Conservation (phyloP, 2,888 invertebrate genomes). For the Plagiodera versicolora region DNA sequence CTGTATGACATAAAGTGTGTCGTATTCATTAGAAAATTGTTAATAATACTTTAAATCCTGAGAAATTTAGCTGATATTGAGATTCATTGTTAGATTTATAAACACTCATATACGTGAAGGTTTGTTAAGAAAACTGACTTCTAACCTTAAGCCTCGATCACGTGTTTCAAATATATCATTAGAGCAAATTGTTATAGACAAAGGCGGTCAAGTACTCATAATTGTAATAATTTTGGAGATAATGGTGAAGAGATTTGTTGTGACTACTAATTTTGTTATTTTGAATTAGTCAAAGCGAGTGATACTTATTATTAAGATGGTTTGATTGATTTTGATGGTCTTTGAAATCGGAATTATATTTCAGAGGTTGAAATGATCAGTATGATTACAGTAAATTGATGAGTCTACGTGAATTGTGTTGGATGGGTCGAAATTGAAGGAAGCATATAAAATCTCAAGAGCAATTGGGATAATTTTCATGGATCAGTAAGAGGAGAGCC, state of each 20-base stretch:
- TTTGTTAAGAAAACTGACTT: background rate
- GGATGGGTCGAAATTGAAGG: too few relatives aligned
- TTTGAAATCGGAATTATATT: too few relatives aligned
- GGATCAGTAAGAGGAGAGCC: too few relatives aligned
- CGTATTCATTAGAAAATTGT: too few relatives aligned
- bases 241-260: background rate
- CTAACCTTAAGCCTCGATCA: background rate
- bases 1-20: background rate
- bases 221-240: background rate
- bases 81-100: too few relatives aligned
- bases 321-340: background rate
- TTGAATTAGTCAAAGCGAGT: background rate
- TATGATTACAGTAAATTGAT: background rate
- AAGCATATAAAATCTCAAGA: too few relatives aligned
- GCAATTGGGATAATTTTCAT: too few relatives aligned
- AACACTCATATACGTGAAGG: background rate
- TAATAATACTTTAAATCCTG: too few relatives aligned
- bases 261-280: background rate
- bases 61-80: too few relatives aligned
- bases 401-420: too few relatives aligned
- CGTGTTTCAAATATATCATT: background rate
- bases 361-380: background rate
- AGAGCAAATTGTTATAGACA: too few relatives aligned
- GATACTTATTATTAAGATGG: background rate
- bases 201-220: too few relatives aligned